Percentiles rank a stretch among this genome's conserved stretches.
These are phyloP conservation scores for Telmatherina bonti DNA, from an alignment of 2,797 vertebrate genomes.

Conservation along the genomic window DNA sequence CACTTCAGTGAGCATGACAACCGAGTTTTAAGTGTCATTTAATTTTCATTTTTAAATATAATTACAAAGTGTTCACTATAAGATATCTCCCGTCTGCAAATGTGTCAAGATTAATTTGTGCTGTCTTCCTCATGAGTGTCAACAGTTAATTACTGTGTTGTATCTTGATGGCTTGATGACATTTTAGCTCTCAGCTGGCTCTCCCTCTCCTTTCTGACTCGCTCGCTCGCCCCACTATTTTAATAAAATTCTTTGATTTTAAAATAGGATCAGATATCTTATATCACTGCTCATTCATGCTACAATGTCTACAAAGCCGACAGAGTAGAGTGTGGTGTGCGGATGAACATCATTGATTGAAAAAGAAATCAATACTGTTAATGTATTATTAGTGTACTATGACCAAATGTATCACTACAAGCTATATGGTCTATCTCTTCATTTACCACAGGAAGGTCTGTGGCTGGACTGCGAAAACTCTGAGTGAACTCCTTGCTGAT, in stretches of 20 bases:
- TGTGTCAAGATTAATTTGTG: constrained; percentile 99
- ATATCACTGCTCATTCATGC: constrained; percentile 84
- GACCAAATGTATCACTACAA: constrained; percentile 79
- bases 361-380: constrained; percentile 81
- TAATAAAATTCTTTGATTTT: constrained; percentile 83
- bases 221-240: constrained; percentile 81
- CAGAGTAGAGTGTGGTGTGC: constrained; percentile 72
- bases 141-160: constrained; percentile 99
- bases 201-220: constrained; percentile 72
- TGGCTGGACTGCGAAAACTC: constrained; percentile 77
- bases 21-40: constrained; percentile 99
- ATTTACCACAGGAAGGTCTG: constrained; percentile 72
- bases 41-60: constrained; percentile 99
- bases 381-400: constrained; percentile 85
- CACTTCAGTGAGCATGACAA: constrained; percentile 99
- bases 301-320: constrained; percentile 86
- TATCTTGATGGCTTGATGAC: constrained; percentile 99
- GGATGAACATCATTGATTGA: constrained; percentile 85
- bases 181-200: constrained; percentile 91
- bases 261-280: constrained; percentile 88
- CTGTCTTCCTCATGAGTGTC: constrained; percentile 99
- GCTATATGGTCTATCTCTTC: constrained; percentile 73
- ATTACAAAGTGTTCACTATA: constrained; percentile 99
- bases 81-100: constrained; percentile 99
- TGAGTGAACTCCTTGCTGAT: constrained; percentile 83